Base-by-base conservation (phyloP, 2,888 invertebrate species). In the Phoenoteleia sp. region DNA sequence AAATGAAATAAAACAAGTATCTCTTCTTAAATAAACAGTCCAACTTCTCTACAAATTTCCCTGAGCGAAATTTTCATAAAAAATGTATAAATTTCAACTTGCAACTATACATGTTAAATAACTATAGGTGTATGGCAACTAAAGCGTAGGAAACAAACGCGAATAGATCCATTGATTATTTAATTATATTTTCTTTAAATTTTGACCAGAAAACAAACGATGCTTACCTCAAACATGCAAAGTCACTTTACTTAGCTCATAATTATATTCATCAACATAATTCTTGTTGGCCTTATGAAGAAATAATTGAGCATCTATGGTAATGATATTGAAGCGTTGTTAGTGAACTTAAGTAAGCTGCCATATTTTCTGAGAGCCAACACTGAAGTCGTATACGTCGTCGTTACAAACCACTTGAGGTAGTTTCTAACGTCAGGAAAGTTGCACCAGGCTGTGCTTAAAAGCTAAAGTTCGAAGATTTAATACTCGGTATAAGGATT, bases 391-490 rank as follows among this genome's bases (percentile, higher is more conserved):
- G 67, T 81, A 71, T 69, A 71, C 74, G 62, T 67, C 75, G 76
- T 76, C 67, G 56, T 76, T 81, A 81, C 76, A 81, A 79, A 81
- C 74, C 74, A 75, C 81, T 81, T 81, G 74, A 81, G 81, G 49
- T 81, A 81, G 71, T 81, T 76, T 60, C 56, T 27, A 76, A 69
- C 54, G 75, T 71, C 75, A 76, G 36, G 76, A 62, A 81, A 76
- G 75, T 81, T 76, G 71, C 52, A 21, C 69, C 69, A 54, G 54
- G 75, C 62, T 76, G 69, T 39, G 64, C 54, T 81, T 81, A 81
- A 81, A 81, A 81, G 62, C 81, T 56, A 71, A 76, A 56, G 76
- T 81, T 76, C 42, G 52, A 76, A 69, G 75, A 71, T 81, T 76
- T 76, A 81, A 64, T 62, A 67, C 69, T 33, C 54, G 25, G 62